Evolutionary conservation across 1,140 invertebrate genomes (phyloP).

Genomic region (Lanistes nyassanus): DNA sequence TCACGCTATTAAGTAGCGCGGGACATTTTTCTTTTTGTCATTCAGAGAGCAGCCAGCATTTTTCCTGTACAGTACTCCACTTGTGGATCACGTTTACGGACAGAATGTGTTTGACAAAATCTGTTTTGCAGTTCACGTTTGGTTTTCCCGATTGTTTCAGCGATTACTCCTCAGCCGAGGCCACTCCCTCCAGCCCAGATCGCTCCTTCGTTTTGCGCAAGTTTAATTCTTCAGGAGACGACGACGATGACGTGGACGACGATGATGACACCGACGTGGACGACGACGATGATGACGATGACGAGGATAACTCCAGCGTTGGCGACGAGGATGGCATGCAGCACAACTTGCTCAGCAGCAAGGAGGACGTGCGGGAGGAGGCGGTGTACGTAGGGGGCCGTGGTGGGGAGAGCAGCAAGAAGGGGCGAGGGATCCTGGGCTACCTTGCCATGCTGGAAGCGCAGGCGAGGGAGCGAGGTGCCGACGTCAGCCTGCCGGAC

Average conservation of each 20-base stretch:
- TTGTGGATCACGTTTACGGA: too few relatives aligned
- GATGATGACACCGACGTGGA: slow-evolving; percentile 28
- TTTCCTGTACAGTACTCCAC: too few relatives aligned
- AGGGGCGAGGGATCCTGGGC: slow-evolving; percentile 47
- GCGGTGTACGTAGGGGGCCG: slow-evolving; percentile 1
- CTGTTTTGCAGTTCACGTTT: too few relatives aligned
- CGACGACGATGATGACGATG: slow-evolving; percentile 27
- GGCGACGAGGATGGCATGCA: slow-evolving; percentile 18
- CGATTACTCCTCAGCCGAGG: slow-evolving; percentile 34
- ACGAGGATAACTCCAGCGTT: neutral
- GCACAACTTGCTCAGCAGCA: slow-evolving; percentile 21
- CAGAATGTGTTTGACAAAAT: too few relatives aligned
- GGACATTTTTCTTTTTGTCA: too few relatives aligned
- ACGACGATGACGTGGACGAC: slow-evolving; percentile 37
- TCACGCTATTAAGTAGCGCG: too few relatives aligned
- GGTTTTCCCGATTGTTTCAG: slow-evolving; percentile 18
- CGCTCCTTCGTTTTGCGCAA: slow-evolving; percentile 32
- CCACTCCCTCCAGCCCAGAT: slow-evolving; percentile 34
- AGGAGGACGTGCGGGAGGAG: slow-evolving; percentile 21
- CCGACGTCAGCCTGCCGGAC: slow-evolving; percentile 27
- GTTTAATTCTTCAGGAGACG: slow-evolving; percentile 36
- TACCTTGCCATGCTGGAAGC: slow-evolving; percentile 56
- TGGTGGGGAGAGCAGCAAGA: slow-evolving; percentile 20
- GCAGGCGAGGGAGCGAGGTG: slow-evolving; percentile 43
- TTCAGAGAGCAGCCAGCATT: too few relatives aligned